Conservation (phyloP, 1,140 invertebrate species). For the Aphidius gifuensis region DNA sequence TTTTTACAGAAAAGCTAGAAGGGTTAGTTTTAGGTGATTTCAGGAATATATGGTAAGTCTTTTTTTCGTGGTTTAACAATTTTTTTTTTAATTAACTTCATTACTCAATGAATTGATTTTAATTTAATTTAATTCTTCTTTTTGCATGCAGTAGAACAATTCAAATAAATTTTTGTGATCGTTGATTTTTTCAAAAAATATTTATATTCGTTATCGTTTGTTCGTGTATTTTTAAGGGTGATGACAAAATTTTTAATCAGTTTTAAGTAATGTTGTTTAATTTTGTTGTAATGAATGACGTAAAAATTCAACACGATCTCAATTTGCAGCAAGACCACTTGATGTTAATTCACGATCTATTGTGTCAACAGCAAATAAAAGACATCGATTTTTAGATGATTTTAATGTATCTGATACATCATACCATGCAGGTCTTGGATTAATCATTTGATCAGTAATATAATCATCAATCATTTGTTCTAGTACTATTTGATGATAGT, state of each 20-base stretch:
- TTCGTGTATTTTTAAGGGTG: too few relatives aligned
- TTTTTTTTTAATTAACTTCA: too few relatives aligned
- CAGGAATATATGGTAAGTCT: too few relatives aligned
- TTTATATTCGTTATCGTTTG: too few relatives aligned
- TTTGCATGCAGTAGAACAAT: too few relatives aligned
- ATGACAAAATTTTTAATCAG: conserved; percentile 84
- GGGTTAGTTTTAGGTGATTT: too few relatives aligned
- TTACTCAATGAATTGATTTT: too few relatives aligned
- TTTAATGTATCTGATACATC: conserved; percentile 56
- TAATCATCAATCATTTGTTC: conserved; percentile 23
- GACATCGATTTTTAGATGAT: conserved; percentile 52
- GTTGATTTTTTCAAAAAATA: too few relatives aligned
- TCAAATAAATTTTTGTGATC: too few relatives aligned
- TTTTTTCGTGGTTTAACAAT: too few relatives aligned
- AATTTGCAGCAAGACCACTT: conserved; percentile 49
- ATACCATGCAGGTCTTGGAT: conserved; percentile 56
- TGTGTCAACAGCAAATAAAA: conserved; percentile 57
- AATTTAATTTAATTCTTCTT: too few relatives aligned
- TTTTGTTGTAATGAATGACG: conserved; percentile 66
- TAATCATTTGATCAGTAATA: conserved; percentile 54
- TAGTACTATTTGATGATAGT: conserved; percentile 51
- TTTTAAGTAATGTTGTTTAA: conserved; percentile 70
- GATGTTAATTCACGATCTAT: conserved; percentile 59
- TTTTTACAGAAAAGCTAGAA: too few relatives aligned
- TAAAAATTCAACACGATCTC: conserved; percentile 55